These are phyloP conservation scores for Asarcornis scutulata DNA, from an alignment of 2,113 vertebrate species.

Conservation along the genomic window DNA sequence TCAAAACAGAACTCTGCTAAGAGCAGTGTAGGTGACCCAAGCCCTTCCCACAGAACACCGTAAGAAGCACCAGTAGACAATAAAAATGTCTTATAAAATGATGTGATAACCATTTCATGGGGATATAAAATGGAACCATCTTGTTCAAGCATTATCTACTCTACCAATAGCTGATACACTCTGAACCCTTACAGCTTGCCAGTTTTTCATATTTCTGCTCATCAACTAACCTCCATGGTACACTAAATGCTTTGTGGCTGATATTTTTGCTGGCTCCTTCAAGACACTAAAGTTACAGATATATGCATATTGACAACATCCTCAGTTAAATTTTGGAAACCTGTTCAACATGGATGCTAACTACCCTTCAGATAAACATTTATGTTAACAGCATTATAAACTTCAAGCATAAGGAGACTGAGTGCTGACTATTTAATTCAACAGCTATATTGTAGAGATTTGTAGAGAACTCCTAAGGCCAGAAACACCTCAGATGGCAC, in stretches of 20 bases:
- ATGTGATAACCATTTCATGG: neutral
- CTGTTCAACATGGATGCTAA: neutral
- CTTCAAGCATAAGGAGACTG: neutral
- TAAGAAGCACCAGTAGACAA: neutral
- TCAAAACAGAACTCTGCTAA: neutral
- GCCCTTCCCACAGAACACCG: neutral
- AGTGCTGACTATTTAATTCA: neutral
- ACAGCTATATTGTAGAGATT: neutral
- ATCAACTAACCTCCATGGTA: no score
- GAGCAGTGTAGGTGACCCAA: neutral
- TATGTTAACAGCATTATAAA: neutral
- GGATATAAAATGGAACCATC: neutral
- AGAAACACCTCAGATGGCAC: neutral
- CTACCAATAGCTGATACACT: no score
- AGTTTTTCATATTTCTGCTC: neutral
- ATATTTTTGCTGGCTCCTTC: neutral
- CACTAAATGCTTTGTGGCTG: no score
- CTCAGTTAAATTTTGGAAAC: neutral
- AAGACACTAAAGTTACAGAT: neutral
- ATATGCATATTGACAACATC: neutral
- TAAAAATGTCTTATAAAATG: neutral
- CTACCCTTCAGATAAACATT: neutral
- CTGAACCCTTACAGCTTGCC: neutral
- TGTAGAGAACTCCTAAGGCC: neutral
- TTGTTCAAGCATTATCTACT: neutral